Evolutionary conservation across 37 sponge, comb jelly and placozoan genomes (phyloP).

Genomic region (Haliclona indistincta): DNA sequence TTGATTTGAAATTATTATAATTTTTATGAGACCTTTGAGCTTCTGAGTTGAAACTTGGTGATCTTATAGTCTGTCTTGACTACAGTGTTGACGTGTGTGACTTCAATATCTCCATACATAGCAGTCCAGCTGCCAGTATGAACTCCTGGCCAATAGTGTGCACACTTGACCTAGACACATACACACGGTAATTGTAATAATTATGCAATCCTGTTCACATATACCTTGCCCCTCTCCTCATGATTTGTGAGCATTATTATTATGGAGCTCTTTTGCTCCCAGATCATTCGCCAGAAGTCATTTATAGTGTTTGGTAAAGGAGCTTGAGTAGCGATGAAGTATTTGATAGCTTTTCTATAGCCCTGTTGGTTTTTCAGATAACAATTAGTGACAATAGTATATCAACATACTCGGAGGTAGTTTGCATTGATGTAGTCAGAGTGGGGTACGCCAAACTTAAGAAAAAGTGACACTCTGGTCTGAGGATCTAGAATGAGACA

Average conservation of each 20-base stretch:
- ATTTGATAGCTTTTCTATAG: slow-evolving; percentile 25
- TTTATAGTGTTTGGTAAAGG: slow-evolving; percentile 71
- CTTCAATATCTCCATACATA: slow-evolving; percentile 70
- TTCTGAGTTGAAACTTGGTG: slow-evolving; percentile 49
- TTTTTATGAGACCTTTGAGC: slow-evolving; percentile 61
- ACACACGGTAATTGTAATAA: no score
- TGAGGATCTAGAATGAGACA: slow-evolving; percentile 50
- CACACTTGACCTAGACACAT: slow-evolving; percentile 67
- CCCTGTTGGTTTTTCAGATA: slow-evolving; percentile 31
- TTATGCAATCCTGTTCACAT: background rate
- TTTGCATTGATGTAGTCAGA: slow-evolving; percentile 96
- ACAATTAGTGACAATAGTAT: no score
- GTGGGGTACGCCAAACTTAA: slow-evolving; percentile 80
- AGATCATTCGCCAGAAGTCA: slow-evolving; percentile 93
- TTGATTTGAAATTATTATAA: no score
- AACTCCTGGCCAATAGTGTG: slow-evolving; percentile 85
- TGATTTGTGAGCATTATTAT: slow-evolving; percentile 81
- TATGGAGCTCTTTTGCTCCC: slow-evolving; percentile 67
- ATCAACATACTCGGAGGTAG: slow-evolving; percentile 72
- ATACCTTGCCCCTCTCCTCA: slow-evolving; percentile 63
- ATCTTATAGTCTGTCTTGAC: slow-evolving; percentile 28
- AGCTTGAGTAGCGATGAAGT: slow-evolving; percentile 86
- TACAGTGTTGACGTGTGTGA: slow-evolving; percentile 35
- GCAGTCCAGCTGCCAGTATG: slow-evolving; percentile 2
- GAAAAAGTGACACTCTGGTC: slow-evolving; percentile 82